Percentiles rank a stretch among this genome's conserved stretches.
Evolutionary conservation across 2,888 invertebrate genomes (phyloP).

Genomic region (Drosophila paramelanica): DNA sequence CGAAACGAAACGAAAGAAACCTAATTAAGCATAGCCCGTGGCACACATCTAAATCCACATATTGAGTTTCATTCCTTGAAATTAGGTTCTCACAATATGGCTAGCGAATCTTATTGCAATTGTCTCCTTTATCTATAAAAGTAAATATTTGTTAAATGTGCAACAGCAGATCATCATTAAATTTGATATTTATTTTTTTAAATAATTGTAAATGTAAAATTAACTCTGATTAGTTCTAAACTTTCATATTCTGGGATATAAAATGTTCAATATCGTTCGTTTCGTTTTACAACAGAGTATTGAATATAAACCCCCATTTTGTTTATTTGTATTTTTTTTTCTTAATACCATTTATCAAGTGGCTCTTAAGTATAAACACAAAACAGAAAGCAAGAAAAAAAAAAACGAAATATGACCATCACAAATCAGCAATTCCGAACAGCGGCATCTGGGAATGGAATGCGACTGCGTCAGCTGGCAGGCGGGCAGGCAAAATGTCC

Average conservation of each 20-base stretch:
- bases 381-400: not conserved
- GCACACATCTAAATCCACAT: slow-evolving; percentile 43
- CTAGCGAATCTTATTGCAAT: slow-evolving; percentile 1
- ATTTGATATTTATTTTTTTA: no score
- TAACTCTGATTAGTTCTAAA: not conserved
- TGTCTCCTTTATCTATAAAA: slow-evolving; percentile 4
- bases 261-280: not conserved
- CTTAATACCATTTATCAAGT: slow-evolving; percentile 42
- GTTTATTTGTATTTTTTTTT: not conserved
- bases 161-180: not conserved
- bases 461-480: slow-evolving; percentile 34
- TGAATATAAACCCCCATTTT: not conserved
- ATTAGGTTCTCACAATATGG: slow-evolving; percentile 26
- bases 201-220: no score
- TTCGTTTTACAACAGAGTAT: not conserved
- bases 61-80: slow-evolving; percentile 44
- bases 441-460: slow-evolving; percentile 33
- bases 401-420: slow-evolving; percentile 24
- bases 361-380: slow-evolving; percentile 23
- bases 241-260: no score
- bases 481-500: slow-evolving; percentile 29
- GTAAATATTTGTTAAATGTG: not conserved
- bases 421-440: slow-evolving; percentile 44
- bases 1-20: slow-evolving; percentile 32
- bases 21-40: slow-evolving; percentile 53